Base-by-base conservation (phyloP, 30 jellyfish, hydroid and myxozoan genomes). In the Aurelia sp. region DNA sequence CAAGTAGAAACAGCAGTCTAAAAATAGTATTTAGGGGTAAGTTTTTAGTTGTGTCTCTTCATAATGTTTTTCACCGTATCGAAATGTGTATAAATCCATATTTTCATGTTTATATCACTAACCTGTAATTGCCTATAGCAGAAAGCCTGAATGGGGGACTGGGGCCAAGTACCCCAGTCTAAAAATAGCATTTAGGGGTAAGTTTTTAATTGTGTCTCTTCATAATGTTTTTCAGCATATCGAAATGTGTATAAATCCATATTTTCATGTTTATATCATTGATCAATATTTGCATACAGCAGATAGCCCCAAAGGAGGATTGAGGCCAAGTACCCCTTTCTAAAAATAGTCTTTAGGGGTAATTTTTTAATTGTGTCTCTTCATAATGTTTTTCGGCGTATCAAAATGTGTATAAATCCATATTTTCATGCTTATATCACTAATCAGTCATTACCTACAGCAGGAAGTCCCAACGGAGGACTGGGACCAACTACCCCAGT, bases 111-210 rank as follows among this genome's bases (percentile, higher is more conserved):
- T 6, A 5, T 6, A 7, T 4, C 5, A 44, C 15, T 44, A 0
- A 6, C 15, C 9, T 0, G 15, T 1, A 44, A 7, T 44, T 0
- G 0, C 10, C 0, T 3, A 40, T 4, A 8, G 51, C 11, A 8
- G 30, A 71, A 35, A 7, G 47, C 13, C 15, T 20, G 12, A 63
- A 63, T 65, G 12, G 76, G 50, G 76, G 76, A 19, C 76, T 2
- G 76, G 31, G 73, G 12, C 82, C 66, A 23, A 71, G 82, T 71
- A 9, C 74, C n/a, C 47, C 11, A 17, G 0, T 71, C 82, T 71
- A 71, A 33, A 66, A 66, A 37, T 71, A 44, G 55, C 13, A 44
- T 0, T 0, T 44, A 37, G 48, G 48, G 9, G 48, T 37, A 37
- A 3, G 1, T 37, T 37, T 37, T 6, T 3, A 6, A 4, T 37